These are phyloP conservation scores for Muscidifurax raptorellus DNA, from an alignment of 1,140 invertebrate species.

Conservation along the genomic window DNA sequence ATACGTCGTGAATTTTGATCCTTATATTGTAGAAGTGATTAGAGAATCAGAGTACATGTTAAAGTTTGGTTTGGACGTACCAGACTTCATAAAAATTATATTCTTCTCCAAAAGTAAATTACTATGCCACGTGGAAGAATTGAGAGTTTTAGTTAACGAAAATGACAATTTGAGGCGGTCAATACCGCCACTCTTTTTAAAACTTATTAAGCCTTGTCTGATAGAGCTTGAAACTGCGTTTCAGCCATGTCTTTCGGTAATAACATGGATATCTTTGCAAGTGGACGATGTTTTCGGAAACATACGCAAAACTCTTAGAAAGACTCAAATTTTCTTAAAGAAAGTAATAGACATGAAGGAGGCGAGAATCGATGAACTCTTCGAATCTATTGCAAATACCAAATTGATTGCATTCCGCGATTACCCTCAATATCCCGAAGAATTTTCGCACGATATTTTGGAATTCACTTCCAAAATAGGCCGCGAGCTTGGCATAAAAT, in stretches of 20 bases:
- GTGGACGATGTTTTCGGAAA: conserved; percentile 80
- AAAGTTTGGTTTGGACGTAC: conserved; percentile 80
- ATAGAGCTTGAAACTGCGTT: conserved; percentile 83
- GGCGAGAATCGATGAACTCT: conserved; percentile 83
- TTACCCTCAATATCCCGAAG: conserved; percentile 79
- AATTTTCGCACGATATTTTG: conserved; percentile 82
- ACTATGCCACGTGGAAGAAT: conserved; percentile 76
- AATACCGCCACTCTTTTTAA: conserved; percentile 81
- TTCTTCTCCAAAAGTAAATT: conserved; percentile 82
- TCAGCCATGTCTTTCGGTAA: conserved; percentile 84
- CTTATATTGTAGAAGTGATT: conserved; percentile 82
- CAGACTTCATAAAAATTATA: conserved; percentile 81
- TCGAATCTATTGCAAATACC: conserved; percentile 80
- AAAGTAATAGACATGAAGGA: conserved; percentile 86
- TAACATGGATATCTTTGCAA: conserved; percentile 88
- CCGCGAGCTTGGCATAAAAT: conserved; percentile 77
- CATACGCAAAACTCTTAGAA: conserved; percentile 77
- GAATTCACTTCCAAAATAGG: conserved; percentile 64
- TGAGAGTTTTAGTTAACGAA: conserved; percentile 78
- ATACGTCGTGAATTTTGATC: conserved; percentile 82
- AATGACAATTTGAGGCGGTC: conserved; percentile 75
- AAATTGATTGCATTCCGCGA: conserved; percentile 81
- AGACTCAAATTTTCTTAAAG: conserved; percentile 84
- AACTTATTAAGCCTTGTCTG: conserved; percentile 82
- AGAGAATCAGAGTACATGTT: conserved; percentile 84